Conservation (phyloP, 2,113 vertebrate genomes). For the Gila orcuttii region DNA sequence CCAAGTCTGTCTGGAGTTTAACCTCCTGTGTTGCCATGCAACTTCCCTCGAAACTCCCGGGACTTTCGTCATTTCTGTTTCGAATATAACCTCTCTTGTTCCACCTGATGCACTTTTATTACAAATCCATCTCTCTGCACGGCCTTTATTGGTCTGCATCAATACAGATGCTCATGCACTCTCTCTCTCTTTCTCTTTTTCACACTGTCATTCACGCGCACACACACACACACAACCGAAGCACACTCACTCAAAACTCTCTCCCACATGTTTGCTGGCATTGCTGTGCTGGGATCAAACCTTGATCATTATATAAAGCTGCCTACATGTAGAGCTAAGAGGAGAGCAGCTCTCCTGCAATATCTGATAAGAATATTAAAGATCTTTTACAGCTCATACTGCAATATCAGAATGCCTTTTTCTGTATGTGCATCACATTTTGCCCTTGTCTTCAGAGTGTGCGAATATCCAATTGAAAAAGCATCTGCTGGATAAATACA, state of each 20-base stretch:
- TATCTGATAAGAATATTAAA: constrained; percentile 58
- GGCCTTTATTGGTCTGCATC: constrained; percentile 9
- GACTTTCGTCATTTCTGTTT: constrained; percentile 5
- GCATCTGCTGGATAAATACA: background rate
- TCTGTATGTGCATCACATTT: constrained; percentile 9
- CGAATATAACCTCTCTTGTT: constrained; percentile 1
- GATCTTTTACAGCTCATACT: background rate
- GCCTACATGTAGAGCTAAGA: constrained; percentile 65
- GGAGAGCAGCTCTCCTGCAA: constrained; percentile 39
- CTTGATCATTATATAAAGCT: constrained; percentile 72
- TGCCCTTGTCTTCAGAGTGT: background rate
- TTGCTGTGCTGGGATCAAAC: constrained; percentile 46
- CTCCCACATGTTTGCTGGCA: constrained; percentile 54
- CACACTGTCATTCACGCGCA: constrained; percentile 20
- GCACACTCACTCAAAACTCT: constrained; percentile 28
- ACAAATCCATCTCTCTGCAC: constrained; percentile 29
- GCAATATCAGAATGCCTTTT: background rate
- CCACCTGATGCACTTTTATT: constrained; percentile 15
- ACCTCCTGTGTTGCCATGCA: constrained; percentile 31
- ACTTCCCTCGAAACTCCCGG: constrained; percentile 9
- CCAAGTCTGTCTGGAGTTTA: constrained; percentile 28
- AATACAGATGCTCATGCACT: constrained; percentile 4
- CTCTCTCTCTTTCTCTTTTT: constrained; percentile 13
- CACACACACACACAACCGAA: constrained; percentile 21
- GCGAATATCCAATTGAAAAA: background rate